Base-by-base conservation (phyloP, 2,888 invertebrate species). In the Drosophila sordidula region DNA sequence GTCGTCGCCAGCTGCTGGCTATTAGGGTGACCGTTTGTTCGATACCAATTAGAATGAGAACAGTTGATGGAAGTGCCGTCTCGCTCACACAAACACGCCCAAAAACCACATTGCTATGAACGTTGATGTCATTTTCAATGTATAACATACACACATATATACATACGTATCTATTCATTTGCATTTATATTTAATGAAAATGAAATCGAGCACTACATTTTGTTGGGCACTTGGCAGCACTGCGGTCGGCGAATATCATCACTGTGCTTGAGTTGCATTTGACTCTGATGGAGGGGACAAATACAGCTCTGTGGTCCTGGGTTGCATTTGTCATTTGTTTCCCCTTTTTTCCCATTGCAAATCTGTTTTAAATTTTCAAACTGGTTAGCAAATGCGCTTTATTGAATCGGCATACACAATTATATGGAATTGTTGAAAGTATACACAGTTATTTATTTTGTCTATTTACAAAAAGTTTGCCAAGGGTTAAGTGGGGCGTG, bases 241-340 rank as follows among this genome's bases (percentile, higher is more conserved):
- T 34, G 5, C 14, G 26, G 11, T 18, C 5, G 29, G n/a, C 11
- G 29, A 16, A 16, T 47, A 9, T n/a, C 34, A 46, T 16, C 9
- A 16, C 47, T n/a, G n/a, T 14, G 16, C 11, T 14, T n/a, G 77
- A 55, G 68, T 73, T 73, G 73, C 68, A 73, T 73, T 62, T 54
- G 57, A 38, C 38, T 6, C 44, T 68, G 62, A 67, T 83, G 64
- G 3, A 25, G 6, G 2, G 8, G 12, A 4, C 12, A 29, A 80
- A 80, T 80, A 73, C 80, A 80, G 61, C 80, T 65, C 80, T 80
- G 80, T 12, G 66, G n/a, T 58, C 44, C 83, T 75, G 83, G 77
- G 79, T 79, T 79, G 79, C 79, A 79, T 82, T 83, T 47, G 29
- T 18, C 36, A 32, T 54, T 11, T 29, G 16, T 51, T 47, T 16